Evolutionary conservation across 1,140 invertebrate genomes (phyloP).

Genomic region (Ganaspis sp.): DNA sequence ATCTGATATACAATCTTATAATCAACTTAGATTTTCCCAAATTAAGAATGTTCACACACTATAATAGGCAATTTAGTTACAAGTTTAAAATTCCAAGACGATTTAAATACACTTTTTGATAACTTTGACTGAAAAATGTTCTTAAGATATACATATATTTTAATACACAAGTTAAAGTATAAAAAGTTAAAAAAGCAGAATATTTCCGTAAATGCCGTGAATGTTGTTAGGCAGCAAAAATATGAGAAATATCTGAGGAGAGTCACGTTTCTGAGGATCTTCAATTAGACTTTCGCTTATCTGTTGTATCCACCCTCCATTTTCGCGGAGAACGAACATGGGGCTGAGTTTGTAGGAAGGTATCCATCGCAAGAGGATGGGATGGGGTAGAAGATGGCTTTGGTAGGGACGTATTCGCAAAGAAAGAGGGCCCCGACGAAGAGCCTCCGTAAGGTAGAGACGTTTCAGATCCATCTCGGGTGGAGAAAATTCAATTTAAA

Average conservation of each 20-base stretch:
- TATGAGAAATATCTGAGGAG: neutral
- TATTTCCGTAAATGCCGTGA: neutral
- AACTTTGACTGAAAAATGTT: no score
- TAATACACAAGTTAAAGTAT: no score
- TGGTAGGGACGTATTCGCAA: conserved; percentile 50
- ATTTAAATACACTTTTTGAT: no score
- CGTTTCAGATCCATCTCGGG: conserved; percentile 76
- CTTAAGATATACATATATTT: no score
- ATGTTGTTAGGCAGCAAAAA: neutral
- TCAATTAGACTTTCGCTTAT: conserved; percentile 25
- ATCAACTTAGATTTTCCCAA: no score
- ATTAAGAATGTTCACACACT: no score
- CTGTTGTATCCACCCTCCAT: conserved; percentile 45
- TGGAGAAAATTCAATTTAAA: conserved; percentile 77
- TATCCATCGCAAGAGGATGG: conserved; percentile 43
- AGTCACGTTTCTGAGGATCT: conserved; percentile 26
- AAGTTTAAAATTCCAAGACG: no score
- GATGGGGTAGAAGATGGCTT: conserved; percentile 8
- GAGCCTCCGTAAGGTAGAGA: conserved; percentile 65
- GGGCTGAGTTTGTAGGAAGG: conserved; percentile 50
- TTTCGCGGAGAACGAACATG: conserved; percentile 48
- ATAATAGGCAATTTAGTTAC: no score
- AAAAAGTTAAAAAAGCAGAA: neutral
- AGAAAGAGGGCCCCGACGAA: conserved; percentile 59
- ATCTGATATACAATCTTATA: no score